Evolutionary conservation across 1,140 invertebrate genomes (phyloP), one percentile per base, ranked within the genome.

Genomic region (Drosophila truncata): DNA sequence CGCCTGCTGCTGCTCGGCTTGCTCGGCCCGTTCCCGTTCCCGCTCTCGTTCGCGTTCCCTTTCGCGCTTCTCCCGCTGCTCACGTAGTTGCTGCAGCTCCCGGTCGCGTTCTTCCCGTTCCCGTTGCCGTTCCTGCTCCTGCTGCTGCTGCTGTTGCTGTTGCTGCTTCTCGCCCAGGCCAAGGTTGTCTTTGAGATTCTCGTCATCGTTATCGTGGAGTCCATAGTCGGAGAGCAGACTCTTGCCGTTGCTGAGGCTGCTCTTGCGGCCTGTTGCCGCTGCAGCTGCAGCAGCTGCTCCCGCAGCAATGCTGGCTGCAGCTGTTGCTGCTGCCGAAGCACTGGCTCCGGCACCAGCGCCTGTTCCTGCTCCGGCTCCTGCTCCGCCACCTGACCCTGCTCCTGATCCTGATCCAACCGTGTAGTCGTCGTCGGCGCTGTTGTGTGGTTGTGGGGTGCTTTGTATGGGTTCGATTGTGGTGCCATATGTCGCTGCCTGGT

Each of bases 121-220:
- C 13, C 78, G 67, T 58, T 79, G 50, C 23, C 63, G 50, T 14
- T 82, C 69, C 37, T 84, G 62, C 16, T 62, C 42, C 39, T 79
- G 63, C 31, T 80, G 61, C 41, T 80, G 75, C 35, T 78, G 67
- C 13, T 84, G 65, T 46, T 82, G 83, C 44, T 88, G 72, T 20
- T 75, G 76, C 66, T 91, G 83, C 35, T 92, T 93, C 59, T 93
- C 91, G 70, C 91, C 87, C 83, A 86, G 74, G 78, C 91, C 91
- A 80, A 92, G 72, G 82, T 92, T 91, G 88, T 93, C 92, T 61
- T 92, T 92, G 90, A 91, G 83, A 88, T 92, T 92, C 78, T 93
- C 92, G 78, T 92, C 91, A 88, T 93, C 92, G 78, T 87, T 83
- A 82, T 92, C 84, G 69, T 92, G 80, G 85, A 86, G 78, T 75